phyloP scores from a whole-genome alignment of 2,888 invertebrate genomes.

The Diloba caeruleocephala region DNA sequence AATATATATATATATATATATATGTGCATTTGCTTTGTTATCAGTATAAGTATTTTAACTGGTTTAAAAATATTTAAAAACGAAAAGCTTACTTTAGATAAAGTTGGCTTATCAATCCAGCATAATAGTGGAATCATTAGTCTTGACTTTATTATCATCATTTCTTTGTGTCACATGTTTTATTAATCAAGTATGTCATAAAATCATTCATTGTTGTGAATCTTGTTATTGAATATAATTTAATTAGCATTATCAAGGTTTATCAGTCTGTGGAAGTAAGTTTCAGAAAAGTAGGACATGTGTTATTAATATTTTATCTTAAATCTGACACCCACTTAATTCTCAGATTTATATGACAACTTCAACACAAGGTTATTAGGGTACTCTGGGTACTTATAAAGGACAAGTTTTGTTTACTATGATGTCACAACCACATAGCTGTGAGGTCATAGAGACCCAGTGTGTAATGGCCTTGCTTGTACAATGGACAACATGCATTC shows the following conservation, averaged over 20 bases:
- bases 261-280: too few species aligned
- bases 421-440: conserved; percentile 56
- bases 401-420: conserved; percentile 50
- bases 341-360: conserved; percentile 11
- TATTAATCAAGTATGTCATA: conserved; percentile 5
- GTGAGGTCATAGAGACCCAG: conserved; percentile 56
- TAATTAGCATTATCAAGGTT: too few species aligned
- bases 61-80: conserved; percentile 4
- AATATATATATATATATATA: too few species aligned
- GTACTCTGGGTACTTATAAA: conserved; percentile 36
- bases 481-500: conserved; percentile 25
- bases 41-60: conserved; percentile 1
- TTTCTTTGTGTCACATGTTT: conserved; percentile 3
- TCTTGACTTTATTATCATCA: not conserved
- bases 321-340: conserved; percentile 28
- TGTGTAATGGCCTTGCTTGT: conserved; percentile 47
- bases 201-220: not conserved
- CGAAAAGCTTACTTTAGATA: not conserved
- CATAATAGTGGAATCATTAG: conserved; percentile 1
- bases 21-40: not conserved
- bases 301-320: conserved; percentile 5
- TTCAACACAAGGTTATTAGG: conserved; percentile 34
- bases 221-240: not conserved
- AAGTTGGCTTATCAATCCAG: conserved; percentile 15
- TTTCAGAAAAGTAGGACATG: conserved; percentile 11